Percentiles rank a stretch among this genome's conserved stretches.
Conservation (phyloP, 2,888 invertebrate genomes). For the Euzophera pinguis region DNA sequence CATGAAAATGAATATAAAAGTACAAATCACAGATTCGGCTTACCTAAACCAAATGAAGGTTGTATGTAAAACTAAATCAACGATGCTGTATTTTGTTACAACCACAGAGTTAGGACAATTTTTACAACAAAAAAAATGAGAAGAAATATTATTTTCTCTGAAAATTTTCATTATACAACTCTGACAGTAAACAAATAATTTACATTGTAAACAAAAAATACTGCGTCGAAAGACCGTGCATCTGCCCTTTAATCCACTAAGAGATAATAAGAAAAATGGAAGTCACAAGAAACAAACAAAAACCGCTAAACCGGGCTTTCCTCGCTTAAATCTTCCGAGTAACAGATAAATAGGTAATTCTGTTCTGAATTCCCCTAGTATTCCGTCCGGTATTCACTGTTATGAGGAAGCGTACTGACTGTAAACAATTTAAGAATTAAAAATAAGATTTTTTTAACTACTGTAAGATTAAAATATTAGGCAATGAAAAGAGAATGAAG, state of each 20-base stretch:
- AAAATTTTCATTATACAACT: no score
- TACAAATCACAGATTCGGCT: no score
- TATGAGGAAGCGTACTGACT: neutral
- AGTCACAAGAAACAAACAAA: constrained; percentile 11
- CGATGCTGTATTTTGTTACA: no score
- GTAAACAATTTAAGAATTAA: neutral
- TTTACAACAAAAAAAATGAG: no score
- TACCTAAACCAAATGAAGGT: no score
- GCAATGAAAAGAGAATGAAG: no score
- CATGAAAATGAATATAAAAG: no score
- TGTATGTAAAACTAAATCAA: no score
- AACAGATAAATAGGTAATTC: constrained; percentile 14
- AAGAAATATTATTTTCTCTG: no score
- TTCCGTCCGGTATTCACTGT: neutral
- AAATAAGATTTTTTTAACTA: no score
- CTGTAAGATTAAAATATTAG: no score
- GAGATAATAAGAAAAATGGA: constrained; percentile 12
- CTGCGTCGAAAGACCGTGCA: neutral
- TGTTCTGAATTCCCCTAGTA: neutral
- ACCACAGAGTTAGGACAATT: no score
- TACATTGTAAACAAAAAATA: constrained; percentile 2
- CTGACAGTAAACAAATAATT: neutral
- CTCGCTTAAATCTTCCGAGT: constrained; percentile 2
- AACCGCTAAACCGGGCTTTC: constrained; percentile 7
- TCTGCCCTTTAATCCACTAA: constrained; percentile 10